Conservation (phyloP, 2,113 vertebrate genomes). For the Pristiophorus japonicus region DNA sequence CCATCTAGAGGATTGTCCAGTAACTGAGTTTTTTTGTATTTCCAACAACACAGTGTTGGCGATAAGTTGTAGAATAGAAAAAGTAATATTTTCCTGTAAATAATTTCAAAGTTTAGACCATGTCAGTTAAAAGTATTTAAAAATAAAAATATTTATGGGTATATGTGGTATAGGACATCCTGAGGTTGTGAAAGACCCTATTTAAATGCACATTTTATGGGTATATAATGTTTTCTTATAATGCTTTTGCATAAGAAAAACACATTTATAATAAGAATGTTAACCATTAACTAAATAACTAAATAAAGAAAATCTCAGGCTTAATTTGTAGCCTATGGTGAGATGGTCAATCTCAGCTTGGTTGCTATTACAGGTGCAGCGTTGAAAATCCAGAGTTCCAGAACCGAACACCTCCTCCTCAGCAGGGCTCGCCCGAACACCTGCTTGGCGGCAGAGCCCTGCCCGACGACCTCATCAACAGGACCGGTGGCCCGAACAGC, state of each 20-base stretch:
- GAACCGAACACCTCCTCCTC: no score
- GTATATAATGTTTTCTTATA: background rate
- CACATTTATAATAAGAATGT: background rate
- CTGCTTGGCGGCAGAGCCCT: no score
- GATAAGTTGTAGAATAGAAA: background rate
- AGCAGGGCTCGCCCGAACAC: no score
- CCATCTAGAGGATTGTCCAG: slow-evolving; percentile 32
- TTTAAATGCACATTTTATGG: background rate
- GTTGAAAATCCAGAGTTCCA: no score
- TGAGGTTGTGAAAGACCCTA: background rate
- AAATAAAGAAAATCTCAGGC: background rate
- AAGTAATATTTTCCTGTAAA: background rate
- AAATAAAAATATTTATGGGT: background rate
- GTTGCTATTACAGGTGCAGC: no score
- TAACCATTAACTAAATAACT: background rate
- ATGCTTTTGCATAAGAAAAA: background rate
- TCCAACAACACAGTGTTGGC: background rate
- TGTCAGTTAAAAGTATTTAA: background rate
- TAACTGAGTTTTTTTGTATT: background rate
- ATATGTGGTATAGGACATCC: background rate
- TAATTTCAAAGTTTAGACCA: background rate
- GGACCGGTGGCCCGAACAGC: no score
- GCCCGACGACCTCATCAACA: no score
- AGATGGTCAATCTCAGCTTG: background rate
- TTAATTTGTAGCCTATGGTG: background rate